Base-by-base conservation (phyloP, 2,888 invertebrate species). In the Copidosoma aretas region DNA sequence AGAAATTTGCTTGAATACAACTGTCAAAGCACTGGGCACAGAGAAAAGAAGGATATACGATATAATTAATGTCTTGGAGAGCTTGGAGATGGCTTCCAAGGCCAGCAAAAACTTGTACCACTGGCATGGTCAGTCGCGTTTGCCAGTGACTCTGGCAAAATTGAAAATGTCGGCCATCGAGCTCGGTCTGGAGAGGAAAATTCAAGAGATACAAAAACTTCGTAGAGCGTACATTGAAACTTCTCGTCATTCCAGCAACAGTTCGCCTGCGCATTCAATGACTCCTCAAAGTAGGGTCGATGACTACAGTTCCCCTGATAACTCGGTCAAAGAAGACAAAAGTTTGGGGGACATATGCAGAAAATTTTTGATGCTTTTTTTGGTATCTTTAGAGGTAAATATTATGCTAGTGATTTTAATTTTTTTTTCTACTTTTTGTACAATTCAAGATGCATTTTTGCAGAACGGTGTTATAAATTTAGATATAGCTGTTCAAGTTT, bases 31-130 rank as follows among this genome's bases (percentile, higher is more conserved):
- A 74, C 80, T 91, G 71, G 87, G 88, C 58, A 90, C 90, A 10
- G 91, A 90, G 77, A 88, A 91, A 74, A 84, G 91, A 46, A 85
- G 91, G 76, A 89, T 91, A 82, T 91, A 91, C 83, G 91, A 91
- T 79, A 91, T 91, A 74, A 89, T 91, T 65, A 91, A 91, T 83
- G 90, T 91, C 64, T 82, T 91, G 71, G 91, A 91, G 82, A 90
- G 91, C 75, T 87, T 91, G 80, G 89, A 90, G 75, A 89, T 91
- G 84, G 89, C 91, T 67, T 88, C 88, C 46, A 88, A 88, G 77
- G 86, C 87, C 75, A 86, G 87, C 58, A 91, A 91, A 81, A 91
- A 91, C 81, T 88, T 88, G 71, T 91, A 91, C 79, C 81, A 87
- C 1, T 91, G 91, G 91, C 89, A 89, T 82, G 91, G 91, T 43